Conservation (phyloP, 2,888 invertebrate species). For the Sarcophaga rosellei region DNA sequence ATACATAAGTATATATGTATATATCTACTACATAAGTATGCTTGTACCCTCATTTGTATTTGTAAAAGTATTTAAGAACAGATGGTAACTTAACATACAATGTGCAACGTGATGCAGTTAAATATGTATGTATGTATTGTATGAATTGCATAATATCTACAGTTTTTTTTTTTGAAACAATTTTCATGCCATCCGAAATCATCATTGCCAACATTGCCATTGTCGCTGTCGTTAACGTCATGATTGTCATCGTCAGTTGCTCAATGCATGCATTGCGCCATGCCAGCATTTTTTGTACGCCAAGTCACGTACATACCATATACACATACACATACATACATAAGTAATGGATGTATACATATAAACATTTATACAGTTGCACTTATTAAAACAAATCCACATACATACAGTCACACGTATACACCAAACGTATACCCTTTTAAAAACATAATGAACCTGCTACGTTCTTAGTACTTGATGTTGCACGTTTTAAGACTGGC, state of each 20-base stretch:
- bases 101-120: conserved; percentile 1
- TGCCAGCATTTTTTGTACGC: background rate
- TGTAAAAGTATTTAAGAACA: background rate
- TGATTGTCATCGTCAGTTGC: background rate
- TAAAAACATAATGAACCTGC: background rate
- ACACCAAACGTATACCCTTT: background rate
- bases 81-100: conserved; percentile 1
- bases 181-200: background rate
- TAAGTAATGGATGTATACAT: background rate
- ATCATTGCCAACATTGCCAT: background rate
- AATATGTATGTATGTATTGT: background rate
- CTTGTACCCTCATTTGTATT: background rate
- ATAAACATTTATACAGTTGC: background rate
- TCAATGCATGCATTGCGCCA: background rate
- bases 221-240: background rate
- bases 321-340: background rate
- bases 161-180: background rate
- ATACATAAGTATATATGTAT: background rate
- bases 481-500: conserved; percentile 40
- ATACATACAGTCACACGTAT: no score
- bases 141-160: conserved; percentile 3
- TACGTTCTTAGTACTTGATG: background rate
- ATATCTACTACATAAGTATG: background rate
- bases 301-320: background rate
- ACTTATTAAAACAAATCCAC: no score